Evolutionary conservation across 2,113 vertebrate genomes (phyloP), one percentile per base, ranked within the genome.

Genomic region (Rallus limicola): DNA sequence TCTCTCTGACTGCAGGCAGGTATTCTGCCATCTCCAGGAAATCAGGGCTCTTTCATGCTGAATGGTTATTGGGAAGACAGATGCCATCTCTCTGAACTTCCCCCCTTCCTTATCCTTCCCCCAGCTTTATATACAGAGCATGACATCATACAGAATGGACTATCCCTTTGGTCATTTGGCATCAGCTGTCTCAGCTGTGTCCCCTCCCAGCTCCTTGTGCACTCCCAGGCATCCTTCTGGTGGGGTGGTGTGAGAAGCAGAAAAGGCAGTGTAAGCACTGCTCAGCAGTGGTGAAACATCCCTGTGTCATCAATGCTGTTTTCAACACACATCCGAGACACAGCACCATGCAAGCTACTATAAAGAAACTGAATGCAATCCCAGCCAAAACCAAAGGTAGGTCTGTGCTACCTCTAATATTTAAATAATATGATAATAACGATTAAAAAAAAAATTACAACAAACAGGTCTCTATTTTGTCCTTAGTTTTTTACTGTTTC

Each of bases 81-180:
- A 74, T 1, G 1, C 4, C 31, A 8, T 13, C 14, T 36, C 31
- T 46, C 33, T 6, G 8, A 65, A 62, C 8, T 1, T 26, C 7
- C 4, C 10, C 29, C 4, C 2, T 2, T 56, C 58, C 34, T 69
- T 8, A 20, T 59, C 34, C 46, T 40, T 48, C 6, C 10, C 15
- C 13, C 20, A 28, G 19, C 10, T 10, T 93, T 60, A 26, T 12
- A 44, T 12, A 50, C 20, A 55, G 23, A 55, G 15, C 8, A 14
- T 12, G 33, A 15, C 2, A 1, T 5, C 24, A 23, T 0, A 0
- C 10, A 12, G 19, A 36, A 2, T 46, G 34, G 28, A 6, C 4
- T 46, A 71, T 24, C 8, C n/a, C 11, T 76, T 14, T n/a, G 18
- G 52, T 31, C 19, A 38, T 23, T 1, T 38, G 9, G 18, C 7